Base-by-base conservation (phyloP, 2,113 vertebrate species). In the Bettongia penicillata region DNA sequence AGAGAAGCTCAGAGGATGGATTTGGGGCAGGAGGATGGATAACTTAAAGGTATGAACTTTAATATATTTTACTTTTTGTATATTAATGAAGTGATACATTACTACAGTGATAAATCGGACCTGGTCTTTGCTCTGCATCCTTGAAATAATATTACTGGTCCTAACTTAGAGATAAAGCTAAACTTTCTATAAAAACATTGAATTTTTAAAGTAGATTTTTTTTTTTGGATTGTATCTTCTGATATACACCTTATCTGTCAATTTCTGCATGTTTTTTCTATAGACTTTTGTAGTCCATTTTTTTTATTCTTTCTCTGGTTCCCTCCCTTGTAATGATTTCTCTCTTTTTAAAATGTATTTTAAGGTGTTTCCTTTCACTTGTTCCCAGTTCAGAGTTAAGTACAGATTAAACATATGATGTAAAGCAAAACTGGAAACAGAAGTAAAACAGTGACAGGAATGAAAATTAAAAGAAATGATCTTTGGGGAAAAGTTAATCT, bases 81-180 rank as follows among this genome's bases (percentile, higher is more conserved):
- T 89, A 24, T 43, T 91, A 93, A 51, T 92, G 19, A 91, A 93
- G 48, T 93, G 89, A 8, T 91, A 2, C 89, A 31, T 53, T 93
- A 94, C n/a, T 77, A 10, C 53, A 55, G 31, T 91, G 61, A 92
- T 25, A 91, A 91, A n/a, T 11, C 49, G 47, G 3, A 1, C 26
- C 31, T 77, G 43, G 43, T 24, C 31, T 91, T n/a, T 1, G n/a
- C 2, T 43, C 47, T 57, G 0, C 11, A 1, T 92, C 0, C 24
- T 89, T 90, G 50, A 43, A 55, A 94, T 22, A 91, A 51, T 14
- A 37, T 43, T 25, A 49, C 0, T 90, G 90, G 1, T 84, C 19
- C 68, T 84, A 95, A 28, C 49, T 94, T 89, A 50, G 68, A 96
- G 37, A 49, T 53, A 48, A 50, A 89, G 91, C n/a, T 84, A 84